Base-by-base conservation (phyloP, 2,113 vertebrate species). In the Sorex fumeus region DNA sequence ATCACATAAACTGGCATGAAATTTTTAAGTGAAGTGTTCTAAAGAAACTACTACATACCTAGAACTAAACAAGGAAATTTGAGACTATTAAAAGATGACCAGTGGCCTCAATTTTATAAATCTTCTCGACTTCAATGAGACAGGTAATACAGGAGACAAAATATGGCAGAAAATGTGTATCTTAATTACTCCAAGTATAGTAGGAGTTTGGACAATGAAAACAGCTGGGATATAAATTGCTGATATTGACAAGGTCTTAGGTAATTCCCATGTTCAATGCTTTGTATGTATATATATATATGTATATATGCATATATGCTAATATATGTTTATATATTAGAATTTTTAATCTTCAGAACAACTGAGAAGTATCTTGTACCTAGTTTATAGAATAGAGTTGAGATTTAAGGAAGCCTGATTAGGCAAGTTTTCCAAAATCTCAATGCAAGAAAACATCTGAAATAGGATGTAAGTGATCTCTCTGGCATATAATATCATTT, bases 341-440 rank as follows among this genome's bases (percentile, higher is more conserved):
- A 28, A 43, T 21, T 30, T 90, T 69, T 53, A 40, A 27, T 78
- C 70, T 64, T 86, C 18, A 16, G 30, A 85, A 62, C 4, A 79
- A 28, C 18, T 36, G 57, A 57, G 10, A 64, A 45, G 15, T 23
- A 36, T 81, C 40, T 25, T 57, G 45, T 1, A 34, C 7, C 32
- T 53, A 69, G 81, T 80, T 89, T 90, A 62, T 30, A 90, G 32
- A 45, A 62, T 30, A 90, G 32, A 45, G 53, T 60, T 47, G 57
- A 80, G 81, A 84, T 25, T 34, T 21, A 60, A 5, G 18, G 69
- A 74, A 18, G 62, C 36, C 81, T 40, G 11, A 6, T 40, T 18
- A 88, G 43, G 25, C 40, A 53, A 47, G 8, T 81, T 80, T 72
- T 7, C 30, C 81, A 87, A 76, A 2, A 3, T 74, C 67, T 93